Percentiles rank a stretch among this genome's conserved stretches.
These are phyloP conservation scores for Smithornis capensis DNA, from an alignment of 2,113 vertebrate species.

Conservation along the genomic window DNA sequence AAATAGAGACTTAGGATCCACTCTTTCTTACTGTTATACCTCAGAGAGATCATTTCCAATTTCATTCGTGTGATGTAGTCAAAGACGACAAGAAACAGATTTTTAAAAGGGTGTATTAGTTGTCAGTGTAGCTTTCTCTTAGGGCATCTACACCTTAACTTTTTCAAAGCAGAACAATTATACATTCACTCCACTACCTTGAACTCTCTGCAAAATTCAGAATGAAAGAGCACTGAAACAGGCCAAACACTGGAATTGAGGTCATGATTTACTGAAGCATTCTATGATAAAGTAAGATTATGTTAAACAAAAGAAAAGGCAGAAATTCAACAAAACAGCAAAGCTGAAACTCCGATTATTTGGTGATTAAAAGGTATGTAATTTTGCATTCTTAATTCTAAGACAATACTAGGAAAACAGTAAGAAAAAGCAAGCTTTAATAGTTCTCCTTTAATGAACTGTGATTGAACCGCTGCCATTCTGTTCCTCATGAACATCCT, in stretches of 20 bases:
- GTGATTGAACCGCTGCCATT: neutral
- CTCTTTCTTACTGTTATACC: neutral
- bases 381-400: neutral
- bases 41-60: neutral
- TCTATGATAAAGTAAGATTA: neutral
- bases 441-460: neutral
- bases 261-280: neutral
- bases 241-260: neutral
- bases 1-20: neutral
- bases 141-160: neutral
- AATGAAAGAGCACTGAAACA: neutral
- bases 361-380: neutral
- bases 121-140: neutral
- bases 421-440: neutral
- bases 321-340: neutral
- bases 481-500: neutral
- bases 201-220: neutral
- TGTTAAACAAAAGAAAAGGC: neutral
- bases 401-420: neutral
- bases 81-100: neutral
- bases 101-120: neutral
- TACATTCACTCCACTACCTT: neutral
- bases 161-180: neutral
- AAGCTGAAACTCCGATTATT: neutral
- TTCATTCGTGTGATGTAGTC: neutral